These are phyloP conservation scores for Atta texana DNA, from an alignment of 1,140 invertebrate species.

Conservation along the genomic window DNA sequence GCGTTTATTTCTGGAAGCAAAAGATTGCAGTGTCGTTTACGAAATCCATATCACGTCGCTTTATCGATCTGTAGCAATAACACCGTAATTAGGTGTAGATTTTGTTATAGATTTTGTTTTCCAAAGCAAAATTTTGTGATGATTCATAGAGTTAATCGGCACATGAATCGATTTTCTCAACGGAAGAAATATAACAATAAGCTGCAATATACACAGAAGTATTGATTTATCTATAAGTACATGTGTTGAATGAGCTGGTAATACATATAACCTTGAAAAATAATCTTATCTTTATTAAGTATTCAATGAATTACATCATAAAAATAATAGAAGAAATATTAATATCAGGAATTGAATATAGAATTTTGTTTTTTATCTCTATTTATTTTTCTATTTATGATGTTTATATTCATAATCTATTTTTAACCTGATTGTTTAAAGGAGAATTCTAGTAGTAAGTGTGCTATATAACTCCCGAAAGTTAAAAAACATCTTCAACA, in stretches of 20 bases:
- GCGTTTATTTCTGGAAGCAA: constrained; percentile 34
- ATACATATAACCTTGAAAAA: not conserved
- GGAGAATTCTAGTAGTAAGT: too few species aligned
- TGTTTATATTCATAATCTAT: not conserved
- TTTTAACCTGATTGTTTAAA: not conserved
- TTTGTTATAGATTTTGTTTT: constrained; percentile 4
- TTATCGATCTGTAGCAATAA: not conserved
- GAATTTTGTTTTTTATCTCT: not conserved
- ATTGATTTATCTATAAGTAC: constrained; percentile 1
- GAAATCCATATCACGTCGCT: constrained; percentile 29
- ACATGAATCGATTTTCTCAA: not conserved
- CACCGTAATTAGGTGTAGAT: not conserved
- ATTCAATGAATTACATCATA: constrained; percentile 3
- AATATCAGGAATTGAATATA: not conserved
- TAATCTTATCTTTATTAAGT: not conserved
- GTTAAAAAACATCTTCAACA: too few species aligned
- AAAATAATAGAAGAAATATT: not conserved
- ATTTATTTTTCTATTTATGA: not conserved
- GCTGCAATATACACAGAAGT: not conserved
- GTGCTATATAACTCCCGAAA: too few species aligned
- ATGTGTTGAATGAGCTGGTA: not conserved
- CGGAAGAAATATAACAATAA: not conserved
- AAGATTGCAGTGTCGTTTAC: not conserved
- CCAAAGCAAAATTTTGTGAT: not conserved
- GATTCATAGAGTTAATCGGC: not conserved